These are phyloP conservation scores for Siphonodentalium dalli DNA, from an alignment of 2,888 invertebrate genomes.

Conservation along the genomic window DNA sequence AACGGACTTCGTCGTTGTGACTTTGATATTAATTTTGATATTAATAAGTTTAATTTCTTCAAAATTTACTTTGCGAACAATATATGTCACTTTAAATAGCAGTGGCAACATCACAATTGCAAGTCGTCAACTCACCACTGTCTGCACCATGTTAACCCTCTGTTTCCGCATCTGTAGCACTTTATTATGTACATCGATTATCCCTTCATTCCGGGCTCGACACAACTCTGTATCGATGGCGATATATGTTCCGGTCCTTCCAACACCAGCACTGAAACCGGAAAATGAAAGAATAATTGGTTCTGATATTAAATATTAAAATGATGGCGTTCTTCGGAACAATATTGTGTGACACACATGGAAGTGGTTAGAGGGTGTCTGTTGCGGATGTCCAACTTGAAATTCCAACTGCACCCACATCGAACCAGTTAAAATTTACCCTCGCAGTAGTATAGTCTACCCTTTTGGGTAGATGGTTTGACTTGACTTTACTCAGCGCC, in stretches of 20 bases:
- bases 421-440: too few species aligned
- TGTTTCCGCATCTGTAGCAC: slow-evolving; percentile 60
- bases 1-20: too few species aligned
- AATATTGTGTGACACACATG: not conserved
- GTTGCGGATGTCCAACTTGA: too few species aligned
- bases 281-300: not conserved
- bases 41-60: too few species aligned
- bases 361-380: too few species aligned
- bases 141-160: slow-evolving; percentile 64
- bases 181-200: slow-evolving; percentile 60
- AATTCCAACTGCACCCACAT: too few species aligned
- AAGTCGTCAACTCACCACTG: slow-evolving; percentile 39
- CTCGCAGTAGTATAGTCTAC: too few species aligned
- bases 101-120: not conserved
- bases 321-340: not conserved
- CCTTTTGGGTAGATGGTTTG: too few species aligned
- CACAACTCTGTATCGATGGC: slow-evolving; percentile 61
- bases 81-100: not conserved
- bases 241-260: slow-evolving; percentile 62
- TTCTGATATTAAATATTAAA: not conserved
- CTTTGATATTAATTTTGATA: too few species aligned
- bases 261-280: slow-evolving; percentile 60
- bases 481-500: too few species aligned
- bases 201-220: slow-evolving; percentile 58
- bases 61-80: too few species aligned